A percentile compares a stretch with the other conserved stretches of the same genome.
phyloP scores from a whole-genome alignment of 2,888 invertebrate genomes.

The Mimachlamys varia region DNA sequence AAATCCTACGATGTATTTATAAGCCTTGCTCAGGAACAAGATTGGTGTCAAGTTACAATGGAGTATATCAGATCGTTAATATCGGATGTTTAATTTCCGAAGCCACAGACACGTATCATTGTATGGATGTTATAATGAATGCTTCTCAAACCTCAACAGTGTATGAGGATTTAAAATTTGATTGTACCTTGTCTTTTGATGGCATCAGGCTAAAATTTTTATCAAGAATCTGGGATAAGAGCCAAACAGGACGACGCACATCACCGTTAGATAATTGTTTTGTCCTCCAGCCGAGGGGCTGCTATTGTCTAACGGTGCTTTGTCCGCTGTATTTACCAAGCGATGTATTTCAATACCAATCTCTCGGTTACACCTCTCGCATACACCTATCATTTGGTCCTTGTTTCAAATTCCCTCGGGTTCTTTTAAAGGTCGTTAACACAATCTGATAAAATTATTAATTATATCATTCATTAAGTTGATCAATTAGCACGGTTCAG shows the following conservation, averaged over 20 bases:
- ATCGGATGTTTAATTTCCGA: conserved; percentile 26
- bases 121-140: neutral
- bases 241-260: conserved; percentile 14
- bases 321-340: neutral
- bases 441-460: conserved; percentile 34
- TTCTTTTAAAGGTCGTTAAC: conserved; percentile 26
- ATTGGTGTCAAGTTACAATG: neutral
- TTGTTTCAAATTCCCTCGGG: conserved; percentile 33
- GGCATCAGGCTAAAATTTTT: conserved; percentile 20
- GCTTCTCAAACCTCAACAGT: neutral
- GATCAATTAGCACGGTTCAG: conserved; percentile 11
- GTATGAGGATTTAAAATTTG: conserved; percentile 16
- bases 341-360: conserved; percentile 26
- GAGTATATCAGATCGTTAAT: conserved; percentile 17
- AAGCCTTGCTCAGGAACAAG: neutral
- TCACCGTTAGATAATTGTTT: conserved; percentile 36
- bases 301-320: neutral
- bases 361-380: neutral
- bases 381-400: neutral
- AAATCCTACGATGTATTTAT: neutral
- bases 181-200: neutral
- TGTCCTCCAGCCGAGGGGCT: conserved; percentile 4
- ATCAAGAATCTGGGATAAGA: conserved; percentile 21
- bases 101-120: conserved; percentile 15
- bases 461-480: conserved; percentile 22